Percentiles rank a stretch among this genome's conserved stretches.
These are phyloP conservation scores for Ardeotis arabs DNA, from an alignment of 2,113 vertebrate species.

Conservation along the genomic window DNA sequence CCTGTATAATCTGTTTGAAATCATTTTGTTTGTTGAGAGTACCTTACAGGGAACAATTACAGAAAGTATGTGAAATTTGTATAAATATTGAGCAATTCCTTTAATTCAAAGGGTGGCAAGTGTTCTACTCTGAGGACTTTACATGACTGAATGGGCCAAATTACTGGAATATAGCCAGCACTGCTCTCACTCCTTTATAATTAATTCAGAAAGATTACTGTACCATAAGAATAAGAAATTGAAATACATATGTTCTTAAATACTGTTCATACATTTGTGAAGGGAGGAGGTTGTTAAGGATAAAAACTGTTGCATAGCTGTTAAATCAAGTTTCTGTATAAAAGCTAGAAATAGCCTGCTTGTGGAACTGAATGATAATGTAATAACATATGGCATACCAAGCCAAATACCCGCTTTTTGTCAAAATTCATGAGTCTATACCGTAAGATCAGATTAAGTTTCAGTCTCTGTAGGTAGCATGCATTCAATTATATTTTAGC, in stretches of 20 bases:
- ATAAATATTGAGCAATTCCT: not conserved
- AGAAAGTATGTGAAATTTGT: not conserved
- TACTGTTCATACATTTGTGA: not conserved
- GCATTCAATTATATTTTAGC: not conserved
- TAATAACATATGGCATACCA: not conserved
- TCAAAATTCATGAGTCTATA: not conserved
- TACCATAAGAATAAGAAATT: not conserved
- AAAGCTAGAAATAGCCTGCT: not conserved
- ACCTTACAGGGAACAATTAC: not conserved
- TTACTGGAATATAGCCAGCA: not conserved
- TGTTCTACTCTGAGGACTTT: not conserved
- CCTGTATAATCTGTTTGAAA: not conserved
- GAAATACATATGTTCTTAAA: not conserved
- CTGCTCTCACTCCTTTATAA: not conserved
- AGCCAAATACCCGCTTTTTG: not conserved
- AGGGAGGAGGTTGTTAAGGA: not conserved
- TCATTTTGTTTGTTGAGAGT: not conserved
- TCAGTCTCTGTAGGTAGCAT: not conserved
- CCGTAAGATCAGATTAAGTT: not conserved
- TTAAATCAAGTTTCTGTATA: not conserved
- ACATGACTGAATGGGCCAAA: not conserved
- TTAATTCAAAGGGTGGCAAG: not conserved
- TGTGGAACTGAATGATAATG: not conserved
- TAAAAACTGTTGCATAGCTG: not conserved
- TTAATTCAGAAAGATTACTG: not conserved